Evolutionary conservation across 2,888 invertebrate species (phyloP).

Genomic region (Eugnorisma glareosa): DNA sequence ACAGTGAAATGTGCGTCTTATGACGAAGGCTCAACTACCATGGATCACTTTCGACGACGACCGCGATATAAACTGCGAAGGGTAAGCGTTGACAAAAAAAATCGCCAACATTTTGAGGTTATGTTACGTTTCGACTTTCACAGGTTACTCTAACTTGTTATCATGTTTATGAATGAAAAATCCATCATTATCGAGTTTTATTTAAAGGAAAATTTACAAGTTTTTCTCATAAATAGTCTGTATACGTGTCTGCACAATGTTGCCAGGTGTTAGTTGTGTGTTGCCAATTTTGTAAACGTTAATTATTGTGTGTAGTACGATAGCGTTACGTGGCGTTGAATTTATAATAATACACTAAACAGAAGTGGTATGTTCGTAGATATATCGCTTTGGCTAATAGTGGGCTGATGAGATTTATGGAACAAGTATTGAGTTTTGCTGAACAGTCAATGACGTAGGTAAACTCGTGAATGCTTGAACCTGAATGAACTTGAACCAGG

Average conservation of each 20-base stretch:
- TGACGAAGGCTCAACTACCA: slow-evolving; percentile 83
- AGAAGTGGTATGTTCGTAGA: slow-evolving; percentile 22
- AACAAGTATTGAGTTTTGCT: slow-evolving; percentile 7
- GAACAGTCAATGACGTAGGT: slow-evolving; percentile 30
- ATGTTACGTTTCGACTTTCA: slow-evolving; percentile 58
- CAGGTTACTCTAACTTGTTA: slow-evolving; percentile 17
- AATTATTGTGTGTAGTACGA: slow-evolving; percentile 52
- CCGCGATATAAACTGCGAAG: slow-evolving; percentile 79
- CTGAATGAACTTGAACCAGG: slow-evolving; percentile 45
- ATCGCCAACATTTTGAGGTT: slow-evolving; percentile 70
- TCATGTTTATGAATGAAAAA: slow-evolving; percentile 24
- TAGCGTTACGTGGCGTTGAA: slow-evolving; percentile 36
- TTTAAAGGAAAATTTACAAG: slow-evolving; percentile 24
- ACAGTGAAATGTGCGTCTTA: slow-evolving; percentile 84
- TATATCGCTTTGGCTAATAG: slow-evolving; percentile 22
- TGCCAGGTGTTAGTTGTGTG: slow-evolving; percentile 58
- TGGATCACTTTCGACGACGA: slow-evolving; percentile 85
- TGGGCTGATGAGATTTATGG: neutral
- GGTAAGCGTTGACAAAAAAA: slow-evolving; percentile 77
- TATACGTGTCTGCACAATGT: slow-evolving; percentile 63
- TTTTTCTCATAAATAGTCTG: slow-evolving; percentile 47
- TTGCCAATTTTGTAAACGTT: slow-evolving; percentile 67
- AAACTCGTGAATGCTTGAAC: slow-evolving; percentile 37
- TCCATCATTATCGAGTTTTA: neutral
- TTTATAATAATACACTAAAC: slow-evolving; percentile 54